Percentiles rank a stretch among this genome's conserved stretches.
phyloP scores from a whole-genome alignment of 2,113 vertebrate genomes.

The Ctenodactylus gundi region DNA sequence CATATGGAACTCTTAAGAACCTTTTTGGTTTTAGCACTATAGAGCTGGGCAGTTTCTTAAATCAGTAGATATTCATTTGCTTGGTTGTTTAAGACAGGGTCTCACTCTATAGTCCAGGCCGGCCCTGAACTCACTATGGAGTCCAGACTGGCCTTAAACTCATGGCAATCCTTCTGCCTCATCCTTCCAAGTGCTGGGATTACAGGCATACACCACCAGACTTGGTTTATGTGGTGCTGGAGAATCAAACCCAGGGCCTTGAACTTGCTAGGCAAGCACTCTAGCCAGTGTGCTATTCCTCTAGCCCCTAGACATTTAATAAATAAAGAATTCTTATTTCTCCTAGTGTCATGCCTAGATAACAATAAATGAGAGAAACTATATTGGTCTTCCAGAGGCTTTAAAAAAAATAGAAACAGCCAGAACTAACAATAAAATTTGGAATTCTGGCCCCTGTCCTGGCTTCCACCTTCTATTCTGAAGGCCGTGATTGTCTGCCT shows the following conservation, averaged over 20 bases:
- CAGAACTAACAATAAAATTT: constrained; percentile 14
- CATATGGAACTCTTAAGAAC: neutral
- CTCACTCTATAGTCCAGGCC: too few relatives aligned
- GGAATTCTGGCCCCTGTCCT: neutral
- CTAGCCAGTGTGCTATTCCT: too few relatives aligned
- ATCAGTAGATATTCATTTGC: too few relatives aligned
- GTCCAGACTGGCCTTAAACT: too few relatives aligned
- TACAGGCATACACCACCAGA: too few relatives aligned
- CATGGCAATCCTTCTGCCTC: too few relatives aligned
- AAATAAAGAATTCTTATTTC: neutral
- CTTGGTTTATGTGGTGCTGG: too few relatives aligned
- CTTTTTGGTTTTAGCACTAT: neutral
- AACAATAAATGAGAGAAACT: neutral
- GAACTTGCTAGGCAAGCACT: too few relatives aligned
- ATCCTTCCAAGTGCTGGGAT: too few relatives aligned
- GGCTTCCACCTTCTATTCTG: constrained; percentile 14
- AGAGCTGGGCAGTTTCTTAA: neutral
- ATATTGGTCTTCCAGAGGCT: neutral
- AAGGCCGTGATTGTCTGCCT: constrained; percentile 46
- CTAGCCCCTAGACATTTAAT: neutral
- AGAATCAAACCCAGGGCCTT: too few relatives aligned
- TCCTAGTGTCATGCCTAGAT: neutral
- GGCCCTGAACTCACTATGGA: too few relatives aligned
- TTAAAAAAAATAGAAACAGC: neutral
- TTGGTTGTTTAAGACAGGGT: too few relatives aligned